phyloP scores from a whole-genome alignment of 2,113 vertebrate genomes.

The Dromaius novaehollandiae region DNA sequence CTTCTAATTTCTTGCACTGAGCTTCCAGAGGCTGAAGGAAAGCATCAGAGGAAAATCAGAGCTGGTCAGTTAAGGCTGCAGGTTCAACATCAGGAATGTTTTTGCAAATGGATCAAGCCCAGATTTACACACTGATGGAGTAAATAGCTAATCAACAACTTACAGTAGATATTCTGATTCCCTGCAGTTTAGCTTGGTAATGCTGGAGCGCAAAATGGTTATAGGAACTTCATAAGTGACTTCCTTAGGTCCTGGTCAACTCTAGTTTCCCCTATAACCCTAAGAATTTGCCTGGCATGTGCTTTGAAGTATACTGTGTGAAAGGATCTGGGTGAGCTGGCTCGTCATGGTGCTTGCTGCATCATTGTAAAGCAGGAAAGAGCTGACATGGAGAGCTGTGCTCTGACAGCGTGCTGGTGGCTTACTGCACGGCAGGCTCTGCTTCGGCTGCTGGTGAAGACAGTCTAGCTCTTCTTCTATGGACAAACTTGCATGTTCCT shows the following conservation, averaged over 20 bases:
- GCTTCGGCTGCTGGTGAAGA: not conserved
- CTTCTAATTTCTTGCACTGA: not conserved
- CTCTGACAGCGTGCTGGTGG: too few species aligned
- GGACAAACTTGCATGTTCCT: too few species aligned
- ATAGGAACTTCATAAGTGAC: not conserved
- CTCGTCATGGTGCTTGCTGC: not conserved
- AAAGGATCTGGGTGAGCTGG: not conserved
- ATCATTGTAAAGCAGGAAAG: fast-evolving
- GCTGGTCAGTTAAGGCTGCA: not conserved
- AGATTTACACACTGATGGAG: not conserved
- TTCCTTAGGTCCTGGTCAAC: not conserved
- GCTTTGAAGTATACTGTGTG: not conserved
- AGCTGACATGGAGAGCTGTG: not conserved
- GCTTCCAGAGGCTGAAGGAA: not conserved
- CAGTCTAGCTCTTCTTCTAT: not conserved
- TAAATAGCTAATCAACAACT: not conserved
- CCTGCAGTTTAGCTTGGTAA: not conserved
- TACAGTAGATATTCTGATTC: not conserved
- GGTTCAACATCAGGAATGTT: not conserved
- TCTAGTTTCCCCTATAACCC: not conserved
- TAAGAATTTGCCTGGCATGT: not conserved
- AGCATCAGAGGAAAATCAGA: not conserved
- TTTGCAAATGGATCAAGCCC: not conserved
- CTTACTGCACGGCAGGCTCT: fast-evolving
- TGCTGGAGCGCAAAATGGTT: not conserved